A percentile compares a stretch with the other conserved stretches of the same genome.
phyloP scores from a whole-genome alignment of 1,140 invertebrate genomes.

The Brachionus calyciflorus region DNA sequence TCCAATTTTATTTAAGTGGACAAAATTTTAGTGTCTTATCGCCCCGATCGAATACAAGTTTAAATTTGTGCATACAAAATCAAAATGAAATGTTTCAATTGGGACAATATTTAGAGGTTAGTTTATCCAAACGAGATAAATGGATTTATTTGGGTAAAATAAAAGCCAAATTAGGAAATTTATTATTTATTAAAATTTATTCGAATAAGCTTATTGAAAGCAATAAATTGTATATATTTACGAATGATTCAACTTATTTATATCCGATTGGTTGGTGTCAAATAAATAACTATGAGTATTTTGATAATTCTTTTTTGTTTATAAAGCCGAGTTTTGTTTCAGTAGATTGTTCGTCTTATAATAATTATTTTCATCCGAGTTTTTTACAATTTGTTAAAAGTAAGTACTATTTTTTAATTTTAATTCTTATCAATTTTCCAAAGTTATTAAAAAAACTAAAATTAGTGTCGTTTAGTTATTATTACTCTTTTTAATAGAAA shows the following conservation, averaged over 20 bases:
- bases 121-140: background rate
- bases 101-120: background rate
- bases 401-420: background rate
- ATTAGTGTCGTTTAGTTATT: too few relatives aligned
- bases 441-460: too few relatives aligned
- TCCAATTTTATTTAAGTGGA: background rate
- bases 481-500: too few relatives aligned
- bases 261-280: constrained; percentile 4
- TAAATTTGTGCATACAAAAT: background rate
- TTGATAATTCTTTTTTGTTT: constrained; percentile 12
- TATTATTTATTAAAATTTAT: constrained; percentile 15
- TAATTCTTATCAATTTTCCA: background rate
- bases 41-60: background rate
- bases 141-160: constrained; percentile 4
- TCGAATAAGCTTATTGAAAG: background rate
- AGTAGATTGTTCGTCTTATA: too few relatives aligned
- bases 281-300: background rate
- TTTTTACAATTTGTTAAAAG: constrained; percentile 18
- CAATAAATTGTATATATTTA: constrained; percentile 27
- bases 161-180: constrained; percentile 13
- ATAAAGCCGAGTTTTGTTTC: too few relatives aligned
- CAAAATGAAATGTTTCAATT: background rate
- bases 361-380: background rate
- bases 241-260: background rate
- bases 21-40: background rate